phyloP scores from a whole-genome alignment of 2,797 vertebrate genomes.

The Champsocephalus gunnari region DNA sequence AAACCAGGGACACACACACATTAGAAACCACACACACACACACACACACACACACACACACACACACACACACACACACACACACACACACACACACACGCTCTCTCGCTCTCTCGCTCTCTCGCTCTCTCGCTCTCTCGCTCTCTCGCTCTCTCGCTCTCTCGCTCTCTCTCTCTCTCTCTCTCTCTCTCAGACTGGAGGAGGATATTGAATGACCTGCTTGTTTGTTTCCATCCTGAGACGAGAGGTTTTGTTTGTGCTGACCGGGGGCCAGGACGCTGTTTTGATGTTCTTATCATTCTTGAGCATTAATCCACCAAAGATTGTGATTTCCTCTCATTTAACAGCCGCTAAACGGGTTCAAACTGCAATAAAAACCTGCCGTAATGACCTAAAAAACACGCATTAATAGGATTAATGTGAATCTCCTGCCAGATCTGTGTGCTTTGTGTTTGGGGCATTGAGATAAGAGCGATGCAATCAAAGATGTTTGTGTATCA shows the following conservation, averaged over 20 bases:
- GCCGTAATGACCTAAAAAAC: constrained; percentile 9
- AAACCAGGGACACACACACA: too few relatives aligned
- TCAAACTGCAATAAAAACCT: constrained; percentile 6
- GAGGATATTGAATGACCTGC: constrained; percentile 52
- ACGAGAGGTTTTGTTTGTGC: constrained; percentile 18
- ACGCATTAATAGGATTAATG: constrained; percentile 20
- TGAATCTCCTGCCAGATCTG: constrained; percentile 20
- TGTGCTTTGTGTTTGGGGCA: constrained; percentile 25
- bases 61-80: too few relatives aligned
- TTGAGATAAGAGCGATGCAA: constrained; percentile 33
- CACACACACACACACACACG: too few relatives aligned
- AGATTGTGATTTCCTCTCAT: constrained; percentile 33
- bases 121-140: too few relatives aligned
- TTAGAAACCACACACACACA: too few relatives aligned
- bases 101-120: too few relatives aligned
- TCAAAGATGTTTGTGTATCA: constrained; percentile 35
- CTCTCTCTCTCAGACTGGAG: background rate
- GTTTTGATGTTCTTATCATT: constrained; percentile 17
- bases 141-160: too few relatives aligned
- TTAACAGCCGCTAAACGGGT: constrained; percentile 11
- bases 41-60: too few relatives aligned
- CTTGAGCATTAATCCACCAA: constrained; percentile 26
- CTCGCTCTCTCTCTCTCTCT: too few relatives aligned
- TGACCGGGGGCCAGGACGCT: constrained; percentile 36
- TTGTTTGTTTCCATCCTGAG: constrained; percentile 31